phyloP scores from a whole-genome alignment of 2,888 invertebrate genomes.

The Drosophila anomalata region DNA sequence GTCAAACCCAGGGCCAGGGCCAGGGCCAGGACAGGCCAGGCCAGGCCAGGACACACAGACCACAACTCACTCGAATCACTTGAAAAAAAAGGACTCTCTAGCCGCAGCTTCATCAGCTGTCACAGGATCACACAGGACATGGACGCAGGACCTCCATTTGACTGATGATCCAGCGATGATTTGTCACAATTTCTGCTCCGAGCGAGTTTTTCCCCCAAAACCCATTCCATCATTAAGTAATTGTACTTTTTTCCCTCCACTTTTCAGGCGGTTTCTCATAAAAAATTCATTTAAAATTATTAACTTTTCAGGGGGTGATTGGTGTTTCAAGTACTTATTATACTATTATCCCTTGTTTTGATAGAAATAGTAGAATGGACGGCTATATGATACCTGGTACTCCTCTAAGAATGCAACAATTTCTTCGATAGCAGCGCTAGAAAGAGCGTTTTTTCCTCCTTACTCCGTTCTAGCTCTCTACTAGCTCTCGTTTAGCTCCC shows the following conservation, averaged over 20 bases:
- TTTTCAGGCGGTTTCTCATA: not conserved
- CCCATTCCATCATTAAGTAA: slow-evolving; percentile 6
- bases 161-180: slow-evolving; percentile 76
- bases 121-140: slow-evolving; percentile 37
- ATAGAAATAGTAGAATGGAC: not conserved
- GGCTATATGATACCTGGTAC: not conserved
- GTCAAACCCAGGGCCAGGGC: slow-evolving; percentile 48
- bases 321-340: not conserved
- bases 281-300: not conserved
- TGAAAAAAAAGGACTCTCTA: not conserved
- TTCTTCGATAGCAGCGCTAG: not conserved
- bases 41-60: slow-evolving; percentile 16
- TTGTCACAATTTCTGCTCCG: slow-evolving; percentile 54
- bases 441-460: too few relatives aligned
- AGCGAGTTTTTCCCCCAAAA: not conserved
- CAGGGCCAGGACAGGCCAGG: too few relatives aligned
- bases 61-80: slow-evolving; percentile 40
- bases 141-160: slow-evolving; percentile 58
- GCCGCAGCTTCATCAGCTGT: slow-evolving; percentile 69
- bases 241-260: not conserved
- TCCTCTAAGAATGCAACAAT: slow-evolving; percentile 24
- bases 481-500: too few relatives aligned
- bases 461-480: too few relatives aligned
- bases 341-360: not conserved
- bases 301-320: not conserved